phyloP scores from a whole-genome alignment of 2,888 invertebrate genomes.

The Pandemis corylana region DNA sequence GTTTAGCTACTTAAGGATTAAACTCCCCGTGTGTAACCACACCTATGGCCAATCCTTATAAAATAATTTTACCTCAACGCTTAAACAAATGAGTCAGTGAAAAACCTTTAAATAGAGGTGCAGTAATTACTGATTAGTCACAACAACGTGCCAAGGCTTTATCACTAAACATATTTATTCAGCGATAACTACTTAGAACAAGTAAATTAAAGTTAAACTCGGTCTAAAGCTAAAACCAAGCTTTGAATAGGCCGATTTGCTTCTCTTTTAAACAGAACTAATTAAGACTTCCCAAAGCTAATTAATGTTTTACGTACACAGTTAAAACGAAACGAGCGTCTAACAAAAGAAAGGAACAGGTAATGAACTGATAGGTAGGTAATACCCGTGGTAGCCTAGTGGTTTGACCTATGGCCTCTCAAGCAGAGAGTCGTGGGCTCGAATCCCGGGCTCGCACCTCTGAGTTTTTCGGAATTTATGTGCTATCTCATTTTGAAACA shows the following conservation, averaged over 20 bases:
- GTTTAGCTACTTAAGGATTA: too few relatives aligned
- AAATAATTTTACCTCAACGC: background rate
- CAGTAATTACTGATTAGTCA: background rate
- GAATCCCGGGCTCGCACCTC: too few relatives aligned
- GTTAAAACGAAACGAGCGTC: slow-evolving; percentile 20
- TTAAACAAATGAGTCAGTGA: slow-evolving; percentile 4
- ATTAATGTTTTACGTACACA: slow-evolving; percentile 12
- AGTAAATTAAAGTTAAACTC: slow-evolving; percentile 10
- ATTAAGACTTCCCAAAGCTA: slow-evolving; percentile 19
- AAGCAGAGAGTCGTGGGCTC: too few relatives aligned
- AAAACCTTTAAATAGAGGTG: background rate
- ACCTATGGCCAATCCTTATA: background rate
- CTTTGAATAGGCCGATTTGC: background rate
- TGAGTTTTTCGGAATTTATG: too few relatives aligned
- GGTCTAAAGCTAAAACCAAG: background rate
- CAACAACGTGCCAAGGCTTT: background rate
- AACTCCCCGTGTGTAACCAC: too few relatives aligned
- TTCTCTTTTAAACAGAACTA: slow-evolving; percentile 8
- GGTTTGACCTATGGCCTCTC: too few relatives aligned
- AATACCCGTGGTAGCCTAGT: too few relatives aligned
- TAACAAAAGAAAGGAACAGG: slow-evolving; percentile 1
- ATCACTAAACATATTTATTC: slow-evolving; percentile 9
- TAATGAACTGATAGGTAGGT: background rate
- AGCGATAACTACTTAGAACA: background rate
- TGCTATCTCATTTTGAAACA: too few relatives aligned